These are phyloP conservation scores for Hofmannophila pseudospretella DNA, from an alignment of 2,888 invertebrate genomes.

Conservation along the genomic window DNA sequence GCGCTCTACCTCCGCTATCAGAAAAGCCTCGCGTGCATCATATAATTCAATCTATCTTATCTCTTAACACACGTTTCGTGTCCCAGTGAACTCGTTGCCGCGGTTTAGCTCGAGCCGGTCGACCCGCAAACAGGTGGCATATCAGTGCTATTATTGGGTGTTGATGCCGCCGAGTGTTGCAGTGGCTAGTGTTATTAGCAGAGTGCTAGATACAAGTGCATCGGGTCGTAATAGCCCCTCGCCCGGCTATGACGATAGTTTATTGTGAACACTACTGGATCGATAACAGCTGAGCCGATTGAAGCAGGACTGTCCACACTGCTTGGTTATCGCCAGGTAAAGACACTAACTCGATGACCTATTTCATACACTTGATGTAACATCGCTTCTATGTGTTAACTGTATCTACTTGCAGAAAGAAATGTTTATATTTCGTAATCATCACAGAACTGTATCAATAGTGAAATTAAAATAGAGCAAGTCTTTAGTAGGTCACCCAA, in stretches of 20 bases:
- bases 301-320: slow-evolving; percentile 36
- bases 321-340: slow-evolving; percentile 50
- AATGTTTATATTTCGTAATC: background rate
- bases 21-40: slow-evolving; percentile 13
- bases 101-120: background rate
- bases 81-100: background rate
- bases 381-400: background rate
- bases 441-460: background rate
- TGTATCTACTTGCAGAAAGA: too few relatives aligned
- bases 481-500: slow-evolving; percentile 7
- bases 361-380: slow-evolving; percentile 15
- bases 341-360: slow-evolving; percentile 33
- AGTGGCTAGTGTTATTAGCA: slow-evolving; percentile 44
- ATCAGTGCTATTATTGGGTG: slow-evolving; percentile 55
- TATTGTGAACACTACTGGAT: slow-evolving; percentile 42
- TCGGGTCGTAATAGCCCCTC: slow-evolving; percentile 33
- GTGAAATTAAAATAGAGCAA: slow-evolving; percentile 5
- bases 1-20: slow-evolving; percentile 25
- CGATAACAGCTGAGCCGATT: slow-evolving; percentile 65
- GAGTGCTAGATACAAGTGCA: slow-evolving; percentile 42
- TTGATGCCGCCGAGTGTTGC: slow-evolving; percentile 40
- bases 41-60: slow-evolving; percentile 6
- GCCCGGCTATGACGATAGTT: slow-evolving; percentile 25
- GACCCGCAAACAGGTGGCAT: slow-evolving; percentile 53
- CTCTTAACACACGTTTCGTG: background rate